A percentile compares a stretch with the other conserved stretches of the same genome.
Evolutionary conservation across 2,113 vertebrate genomes (phyloP).

Genomic region (Vulpes ferrilata): DNA sequence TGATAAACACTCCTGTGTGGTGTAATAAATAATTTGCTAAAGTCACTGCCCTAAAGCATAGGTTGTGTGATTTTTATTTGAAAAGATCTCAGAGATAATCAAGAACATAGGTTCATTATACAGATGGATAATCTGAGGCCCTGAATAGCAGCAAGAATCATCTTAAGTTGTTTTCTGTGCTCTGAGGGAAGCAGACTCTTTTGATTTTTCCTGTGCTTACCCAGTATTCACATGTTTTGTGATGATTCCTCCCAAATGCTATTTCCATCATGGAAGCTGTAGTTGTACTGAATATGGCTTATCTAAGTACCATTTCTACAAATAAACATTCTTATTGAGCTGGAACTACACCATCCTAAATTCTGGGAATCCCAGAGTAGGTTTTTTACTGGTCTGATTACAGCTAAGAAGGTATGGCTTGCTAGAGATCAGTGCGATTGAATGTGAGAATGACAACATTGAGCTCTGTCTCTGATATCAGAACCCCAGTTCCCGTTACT

Average conservation of each 20-base stretch:
- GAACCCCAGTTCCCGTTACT: background rate
- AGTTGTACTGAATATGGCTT: background rate
- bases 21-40: background rate
- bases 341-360: background rate
- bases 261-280: background rate
- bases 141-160: rapidly evolving
- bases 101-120: background rate
- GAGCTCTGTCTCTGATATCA: background rate
- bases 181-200: background rate
- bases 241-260: background rate
- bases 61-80: background rate
- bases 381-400: background rate
- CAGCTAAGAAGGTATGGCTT: background rate
- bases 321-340: background rate
- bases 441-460: background rate
- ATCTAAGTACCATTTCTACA: background rate
- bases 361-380: background rate
- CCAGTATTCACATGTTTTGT: background rate
- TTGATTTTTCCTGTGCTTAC: background rate
- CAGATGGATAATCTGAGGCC: background rate
- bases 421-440: background rate
- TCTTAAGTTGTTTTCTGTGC: background rate
- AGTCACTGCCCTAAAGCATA: background rate
- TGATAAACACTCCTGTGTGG: background rate
- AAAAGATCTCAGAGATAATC: background rate